A percentile compares a stretch with the other conserved stretches of the same genome.
phyloP scores from a whole-genome alignment of 2,797 vertebrate species.

The Lacerta agilis region DNA sequence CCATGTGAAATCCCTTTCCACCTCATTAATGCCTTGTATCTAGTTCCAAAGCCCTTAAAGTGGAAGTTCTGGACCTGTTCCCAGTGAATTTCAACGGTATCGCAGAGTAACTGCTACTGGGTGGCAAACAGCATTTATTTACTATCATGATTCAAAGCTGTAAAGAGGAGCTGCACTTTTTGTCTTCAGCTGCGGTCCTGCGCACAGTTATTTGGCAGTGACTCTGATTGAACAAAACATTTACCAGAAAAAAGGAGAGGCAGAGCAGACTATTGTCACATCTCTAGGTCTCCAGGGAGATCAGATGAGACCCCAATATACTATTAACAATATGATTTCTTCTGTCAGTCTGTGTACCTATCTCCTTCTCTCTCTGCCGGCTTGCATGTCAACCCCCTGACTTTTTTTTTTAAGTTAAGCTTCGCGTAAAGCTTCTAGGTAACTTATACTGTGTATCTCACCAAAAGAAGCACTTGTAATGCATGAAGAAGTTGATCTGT shows the following conservation, averaged over 20 bases:
- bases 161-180: neutral
- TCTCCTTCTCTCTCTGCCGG: too few species aligned
- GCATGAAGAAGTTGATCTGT: neutral
- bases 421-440: neutral
- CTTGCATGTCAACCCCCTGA: neutral
- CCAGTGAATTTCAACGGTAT: neutral
- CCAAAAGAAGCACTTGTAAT: neutral
- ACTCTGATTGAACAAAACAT: neutral
- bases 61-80: constrained; percentile 8
- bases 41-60: neutral
- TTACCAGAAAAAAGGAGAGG: too few species aligned
- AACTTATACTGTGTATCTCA: neutral
- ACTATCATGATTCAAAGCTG: neutral
- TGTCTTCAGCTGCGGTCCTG: neutral
- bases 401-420: neutral
- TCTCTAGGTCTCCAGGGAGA: too few species aligned
- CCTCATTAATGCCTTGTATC: neutral
- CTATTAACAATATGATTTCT: neutral
- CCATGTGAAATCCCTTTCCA: neutral
- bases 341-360: neutral
- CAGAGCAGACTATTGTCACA: too few species aligned
- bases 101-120: neutral
- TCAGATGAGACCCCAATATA: neutral
- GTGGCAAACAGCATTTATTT: neutral
- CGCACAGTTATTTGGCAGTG: neutral